A percentile compares a stretch with the other conserved stretches of the same genome.
These are phyloP conservation scores for Procambarus clarkii DNA, from an alignment of 1,140 invertebrate species.

Conservation along the genomic window DNA sequence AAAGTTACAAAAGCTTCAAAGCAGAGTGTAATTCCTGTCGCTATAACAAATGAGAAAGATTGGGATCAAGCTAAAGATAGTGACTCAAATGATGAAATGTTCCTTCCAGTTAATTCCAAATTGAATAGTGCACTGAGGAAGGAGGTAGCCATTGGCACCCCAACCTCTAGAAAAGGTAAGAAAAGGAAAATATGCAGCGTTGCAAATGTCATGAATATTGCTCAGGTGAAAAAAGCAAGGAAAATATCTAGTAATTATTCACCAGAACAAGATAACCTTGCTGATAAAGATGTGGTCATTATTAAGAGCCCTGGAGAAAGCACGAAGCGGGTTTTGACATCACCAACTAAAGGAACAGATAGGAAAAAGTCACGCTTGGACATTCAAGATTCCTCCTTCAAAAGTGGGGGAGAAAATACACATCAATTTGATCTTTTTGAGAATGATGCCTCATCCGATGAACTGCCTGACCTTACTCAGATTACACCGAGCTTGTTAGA, in stretches of 20 bases:
- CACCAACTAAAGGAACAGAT: background rate
- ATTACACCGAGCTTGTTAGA: constrained; percentile 66
- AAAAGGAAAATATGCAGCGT: constrained; percentile 18
- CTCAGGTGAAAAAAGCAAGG: background rate
- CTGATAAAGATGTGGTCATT: background rate
- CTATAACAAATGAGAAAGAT: background rate
- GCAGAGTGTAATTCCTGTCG: background rate
- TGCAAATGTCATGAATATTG: background rate
- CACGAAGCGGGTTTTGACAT: constrained; percentile 1
- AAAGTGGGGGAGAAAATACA: constrained; percentile 1
- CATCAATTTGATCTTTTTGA: constrained; percentile 60
- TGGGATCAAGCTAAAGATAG: constrained; percentile 22
- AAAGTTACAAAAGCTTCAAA: background rate
- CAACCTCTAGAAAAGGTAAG: constrained; percentile 55
- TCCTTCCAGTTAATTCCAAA: constrained; percentile 25
- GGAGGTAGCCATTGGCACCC: constrained; percentile 25
- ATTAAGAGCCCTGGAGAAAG: background rate
- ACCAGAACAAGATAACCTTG: background rate
- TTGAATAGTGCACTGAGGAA: constrained; percentile 7
- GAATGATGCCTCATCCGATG: constrained; percentile 46
- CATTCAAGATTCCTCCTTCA: background rate
- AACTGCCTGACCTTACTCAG: constrained; percentile 65
- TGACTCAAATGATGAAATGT: constrained; percentile 13
- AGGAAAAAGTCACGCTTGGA: constrained; percentile 18
- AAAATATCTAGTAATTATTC: background rate